A percentile compares a stretch with the other conserved stretches of the same genome.
phyloP scores from a whole-genome alignment of 2,888 invertebrate species.

The Protophormia terraenovae region DNA sequence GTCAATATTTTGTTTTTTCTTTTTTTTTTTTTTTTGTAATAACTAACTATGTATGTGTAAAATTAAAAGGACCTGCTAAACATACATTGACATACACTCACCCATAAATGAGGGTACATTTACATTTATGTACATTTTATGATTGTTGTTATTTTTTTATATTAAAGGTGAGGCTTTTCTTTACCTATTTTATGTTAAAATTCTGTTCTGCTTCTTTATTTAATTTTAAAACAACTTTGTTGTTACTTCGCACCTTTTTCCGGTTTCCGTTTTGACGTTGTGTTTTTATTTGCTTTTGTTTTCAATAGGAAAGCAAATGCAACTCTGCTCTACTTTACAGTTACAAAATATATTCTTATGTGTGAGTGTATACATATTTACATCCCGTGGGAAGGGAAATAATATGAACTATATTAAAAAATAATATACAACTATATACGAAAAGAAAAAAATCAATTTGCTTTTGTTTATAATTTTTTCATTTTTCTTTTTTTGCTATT shows the following conservation, averaged over 20 bases:
- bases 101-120: neutral
- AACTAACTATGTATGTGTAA: too few relatives aligned
- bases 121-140: neutral
- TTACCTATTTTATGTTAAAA: neutral
- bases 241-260: constrained; percentile 76
- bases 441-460: neutral
- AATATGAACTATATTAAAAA: constrained; percentile 34
- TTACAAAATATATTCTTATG: neutral
- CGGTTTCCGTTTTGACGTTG: constrained; percentile 69
- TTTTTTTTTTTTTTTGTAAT: too few relatives aligned
- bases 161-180: constrained; percentile 52
- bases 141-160: neutral
- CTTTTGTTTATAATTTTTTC: constrained; percentile 4
- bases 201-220: constrained; percentile 13
- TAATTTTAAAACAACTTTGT: constrained; percentile 66
- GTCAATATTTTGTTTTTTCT: neutral
- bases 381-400: constrained; percentile 24
- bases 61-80: constrained; percentile 23
- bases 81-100: neutral
- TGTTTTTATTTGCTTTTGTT: constrained; percentile 57
- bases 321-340: constrained; percentile 1
- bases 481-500: neutral
- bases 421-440: neutral
- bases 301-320: constrained; percentile 15
- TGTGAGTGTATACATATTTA: neutral